phyloP scores from a whole-genome alignment of 2,888 invertebrate genomes.

The Epistrophella euchroma region DNA sequence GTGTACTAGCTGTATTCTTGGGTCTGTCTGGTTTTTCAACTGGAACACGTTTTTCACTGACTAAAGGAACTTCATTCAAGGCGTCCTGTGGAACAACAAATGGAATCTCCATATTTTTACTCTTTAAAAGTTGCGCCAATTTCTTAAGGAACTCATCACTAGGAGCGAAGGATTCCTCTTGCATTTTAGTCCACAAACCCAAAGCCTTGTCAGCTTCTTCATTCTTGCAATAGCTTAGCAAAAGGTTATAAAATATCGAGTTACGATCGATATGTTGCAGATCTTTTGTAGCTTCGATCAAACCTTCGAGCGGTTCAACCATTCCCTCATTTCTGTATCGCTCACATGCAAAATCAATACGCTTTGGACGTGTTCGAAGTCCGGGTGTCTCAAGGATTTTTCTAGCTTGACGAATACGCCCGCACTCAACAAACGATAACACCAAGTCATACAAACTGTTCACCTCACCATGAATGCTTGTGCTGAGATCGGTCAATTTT shows the following conservation, averaged over 20 bases:
- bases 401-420: conserved; percentile 90
- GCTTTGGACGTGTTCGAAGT: conserved; percentile 87
- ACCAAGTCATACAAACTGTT: conserved; percentile 94
- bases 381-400: conserved; percentile 95
- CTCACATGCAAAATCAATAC: conserved; percentile 88
- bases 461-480: conserved; percentile 91
- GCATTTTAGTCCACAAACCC: conserved; percentile 91
- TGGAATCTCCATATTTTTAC: conserved; percentile 88
- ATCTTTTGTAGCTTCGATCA: conserved; percentile 91
- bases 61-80: conserved; percentile 65
- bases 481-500: conserved; percentile 91
- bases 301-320: conserved; percentile 89
- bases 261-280: conserved; percentile 90
- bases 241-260: conserved; percentile 90
- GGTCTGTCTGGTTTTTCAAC: conserved; percentile 50
- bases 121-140: conserved; percentile 88
- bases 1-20: conserved; percentile 1
- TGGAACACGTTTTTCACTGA: conserved; percentile 65
- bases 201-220: conserved; percentile 90
- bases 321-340: conserved; percentile 87
- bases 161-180: conserved; percentile 91
- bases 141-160: conserved; percentile 87
- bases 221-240: conserved; percentile 89
- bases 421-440: conserved; percentile 92
- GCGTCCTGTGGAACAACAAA: conserved; percentile 86